phyloP scores from a whole-genome alignment of 2,888 invertebrate species.

The Cyclophora punctaria region DNA sequence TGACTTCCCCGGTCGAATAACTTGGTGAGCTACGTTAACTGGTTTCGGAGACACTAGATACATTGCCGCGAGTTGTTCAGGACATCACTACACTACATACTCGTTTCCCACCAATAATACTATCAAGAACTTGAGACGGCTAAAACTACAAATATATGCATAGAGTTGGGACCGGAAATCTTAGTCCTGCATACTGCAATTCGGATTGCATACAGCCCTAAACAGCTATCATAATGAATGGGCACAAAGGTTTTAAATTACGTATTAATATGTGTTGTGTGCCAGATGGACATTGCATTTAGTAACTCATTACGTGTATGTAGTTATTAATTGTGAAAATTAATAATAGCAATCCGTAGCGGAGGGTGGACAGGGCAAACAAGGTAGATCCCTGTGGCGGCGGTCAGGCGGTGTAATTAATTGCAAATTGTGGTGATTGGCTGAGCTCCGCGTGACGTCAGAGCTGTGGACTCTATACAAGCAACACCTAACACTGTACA shows the following conservation, averaged over 20 bases:
- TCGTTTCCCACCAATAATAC: slow-evolving; percentile 13
- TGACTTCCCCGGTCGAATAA: slow-evolving; percentile 57
- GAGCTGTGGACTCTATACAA: slow-evolving; percentile 1
- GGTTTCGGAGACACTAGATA: slow-evolving; percentile 45
- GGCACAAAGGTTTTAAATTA: no score
- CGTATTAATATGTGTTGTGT: no score
- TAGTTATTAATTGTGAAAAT: slow-evolving; percentile 16
- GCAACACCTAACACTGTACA: slow-evolving; percentile 3
- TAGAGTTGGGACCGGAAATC: slow-evolving; percentile 2
- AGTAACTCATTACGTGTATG: background rate
- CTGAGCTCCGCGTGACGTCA: slow-evolving; percentile 25
- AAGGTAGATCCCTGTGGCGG: slow-evolving; percentile 25
- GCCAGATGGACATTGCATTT: no score
- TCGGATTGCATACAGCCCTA: background rate
- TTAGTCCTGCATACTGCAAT: no score
- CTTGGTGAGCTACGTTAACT: slow-evolving; percentile 48
- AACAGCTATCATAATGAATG: no score
- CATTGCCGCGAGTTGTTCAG: slow-evolving; percentile 31
- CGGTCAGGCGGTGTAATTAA: slow-evolving; percentile 45
- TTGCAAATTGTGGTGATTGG: slow-evolving; percentile 50
- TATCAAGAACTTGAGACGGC: slow-evolving; percentile 11
- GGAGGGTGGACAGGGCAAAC: slow-evolving; percentile 26
- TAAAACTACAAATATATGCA: slow-evolving; percentile 13
- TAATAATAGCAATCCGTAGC: slow-evolving; percentile 24
- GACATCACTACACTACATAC: slow-evolving; percentile 16